phyloP scores from a whole-genome alignment of 2,888 invertebrate genomes.

The Ryuthela nishihirai region DNA sequence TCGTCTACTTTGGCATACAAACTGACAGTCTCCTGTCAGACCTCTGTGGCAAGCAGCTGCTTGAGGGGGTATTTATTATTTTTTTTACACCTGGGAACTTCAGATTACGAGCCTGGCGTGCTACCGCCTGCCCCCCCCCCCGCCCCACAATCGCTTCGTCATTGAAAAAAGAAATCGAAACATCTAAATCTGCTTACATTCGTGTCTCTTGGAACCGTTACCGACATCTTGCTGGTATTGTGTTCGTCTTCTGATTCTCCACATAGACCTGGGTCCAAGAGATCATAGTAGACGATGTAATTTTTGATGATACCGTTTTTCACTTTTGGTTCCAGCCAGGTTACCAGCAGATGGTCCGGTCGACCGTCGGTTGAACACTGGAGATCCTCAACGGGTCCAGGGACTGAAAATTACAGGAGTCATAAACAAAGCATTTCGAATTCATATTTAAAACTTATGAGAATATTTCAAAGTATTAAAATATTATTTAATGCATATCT shows the following conservation, averaged over 20 bases:
- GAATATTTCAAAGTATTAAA: no score
- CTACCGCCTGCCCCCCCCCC: no score
- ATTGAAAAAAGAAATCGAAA: no score
- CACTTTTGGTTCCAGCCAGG: conserved; percentile 23
- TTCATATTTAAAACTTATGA: neutral
- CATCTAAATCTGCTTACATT: neutral
- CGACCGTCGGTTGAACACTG: conserved; percentile 6
- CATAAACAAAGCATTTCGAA: no score
- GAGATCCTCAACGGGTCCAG: conserved; percentile 17
- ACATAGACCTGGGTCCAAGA: conserved; percentile 21
- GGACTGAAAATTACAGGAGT: conserved; percentile 4
- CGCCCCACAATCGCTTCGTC: no score
- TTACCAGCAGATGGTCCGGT: conserved; percentile 14
- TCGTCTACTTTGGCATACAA: no score
- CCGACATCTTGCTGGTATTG: neutral
- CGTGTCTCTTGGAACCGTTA: neutral
- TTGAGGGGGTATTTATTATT: no score
- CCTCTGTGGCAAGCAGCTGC: no score
- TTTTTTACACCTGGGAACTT: no score
- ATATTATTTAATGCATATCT: no score
- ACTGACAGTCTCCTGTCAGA: no score
- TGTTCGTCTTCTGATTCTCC: neutral
- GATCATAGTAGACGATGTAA: conserved; percentile 9
- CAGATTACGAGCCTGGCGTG: no score
- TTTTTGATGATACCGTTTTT: conserved; percentile 16